phyloP scores from a whole-genome alignment of 2,113 vertebrate genomes.

The Butorides virescens region DNA sequence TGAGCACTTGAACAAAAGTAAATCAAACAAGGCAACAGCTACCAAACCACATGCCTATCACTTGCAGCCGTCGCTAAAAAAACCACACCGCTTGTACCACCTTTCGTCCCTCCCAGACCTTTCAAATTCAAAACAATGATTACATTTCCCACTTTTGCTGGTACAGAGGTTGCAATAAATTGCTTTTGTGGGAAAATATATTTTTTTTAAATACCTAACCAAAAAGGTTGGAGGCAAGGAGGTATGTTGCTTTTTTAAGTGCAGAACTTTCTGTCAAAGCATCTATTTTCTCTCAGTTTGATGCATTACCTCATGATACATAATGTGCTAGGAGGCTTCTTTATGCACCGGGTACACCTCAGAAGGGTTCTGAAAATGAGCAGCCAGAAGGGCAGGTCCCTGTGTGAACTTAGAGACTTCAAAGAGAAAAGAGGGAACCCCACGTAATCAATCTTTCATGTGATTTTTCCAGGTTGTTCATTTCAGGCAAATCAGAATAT shows the following conservation, averaged over 20 bases:
- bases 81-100: neutral
- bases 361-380: neutral
- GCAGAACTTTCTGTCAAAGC: neutral
- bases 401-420: neutral
- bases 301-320: neutral
- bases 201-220: neutral
- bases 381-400: neutral
- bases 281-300: slow-evolving; percentile 33
- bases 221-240: neutral
- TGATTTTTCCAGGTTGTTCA: neutral
- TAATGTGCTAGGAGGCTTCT: neutral
- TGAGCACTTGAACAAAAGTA: neutral
- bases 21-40: neutral
- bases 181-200: neutral
- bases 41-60: neutral
- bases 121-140: neutral
- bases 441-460: neutral
- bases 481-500: neutral
- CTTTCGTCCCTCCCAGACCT: neutral
- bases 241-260: neutral
- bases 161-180: neutral
- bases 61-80: neutral
- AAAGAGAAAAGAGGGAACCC: neutral
- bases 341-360: neutral
- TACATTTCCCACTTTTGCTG: neutral